These are phyloP conservation scores for Erpornis zantholeuca DNA, from an alignment of 2,113 vertebrate species.

Conservation along the genomic window DNA sequence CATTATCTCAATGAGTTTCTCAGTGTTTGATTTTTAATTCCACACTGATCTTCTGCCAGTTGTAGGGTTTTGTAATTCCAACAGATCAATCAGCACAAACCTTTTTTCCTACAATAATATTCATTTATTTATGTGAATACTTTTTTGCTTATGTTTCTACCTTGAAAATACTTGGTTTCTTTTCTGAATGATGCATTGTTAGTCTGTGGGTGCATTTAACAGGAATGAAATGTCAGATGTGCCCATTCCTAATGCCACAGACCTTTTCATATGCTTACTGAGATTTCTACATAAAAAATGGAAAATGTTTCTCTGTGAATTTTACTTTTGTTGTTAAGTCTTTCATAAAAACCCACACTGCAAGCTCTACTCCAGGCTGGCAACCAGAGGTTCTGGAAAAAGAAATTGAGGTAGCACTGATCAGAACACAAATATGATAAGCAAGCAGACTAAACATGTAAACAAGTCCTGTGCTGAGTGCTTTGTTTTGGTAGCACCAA, in stretches of 20 bases:
- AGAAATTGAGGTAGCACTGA: background rate
- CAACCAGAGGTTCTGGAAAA: background rate
- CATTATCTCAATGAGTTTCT: background rate
- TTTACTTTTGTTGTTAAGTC: background rate
- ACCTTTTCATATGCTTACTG: background rate
- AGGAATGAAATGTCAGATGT: background rate
- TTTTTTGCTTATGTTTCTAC: background rate
- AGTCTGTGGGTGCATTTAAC: background rate
- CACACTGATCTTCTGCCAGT: background rate
- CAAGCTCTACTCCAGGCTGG: background rate
- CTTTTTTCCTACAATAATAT: background rate
- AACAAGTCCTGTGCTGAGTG: conserved; percentile 24
- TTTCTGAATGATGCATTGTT: background rate
- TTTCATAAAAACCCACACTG: background rate
- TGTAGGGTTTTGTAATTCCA: background rate
- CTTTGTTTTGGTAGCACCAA: conserved; percentile 19
- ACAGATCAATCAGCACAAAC: background rate
- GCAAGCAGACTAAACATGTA: conserved; percentile 17
- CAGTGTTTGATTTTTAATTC: conserved; percentile 15
- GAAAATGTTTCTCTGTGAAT: background rate
- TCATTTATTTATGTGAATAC: background rate
- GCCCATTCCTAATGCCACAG: background rate
- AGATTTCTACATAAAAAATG: background rate
- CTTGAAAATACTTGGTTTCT: background rate
- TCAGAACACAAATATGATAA: conserved; percentile 5